Base-by-base conservation (phyloP, 2,888 invertebrate species). In the Thumatha senex region DNA sequence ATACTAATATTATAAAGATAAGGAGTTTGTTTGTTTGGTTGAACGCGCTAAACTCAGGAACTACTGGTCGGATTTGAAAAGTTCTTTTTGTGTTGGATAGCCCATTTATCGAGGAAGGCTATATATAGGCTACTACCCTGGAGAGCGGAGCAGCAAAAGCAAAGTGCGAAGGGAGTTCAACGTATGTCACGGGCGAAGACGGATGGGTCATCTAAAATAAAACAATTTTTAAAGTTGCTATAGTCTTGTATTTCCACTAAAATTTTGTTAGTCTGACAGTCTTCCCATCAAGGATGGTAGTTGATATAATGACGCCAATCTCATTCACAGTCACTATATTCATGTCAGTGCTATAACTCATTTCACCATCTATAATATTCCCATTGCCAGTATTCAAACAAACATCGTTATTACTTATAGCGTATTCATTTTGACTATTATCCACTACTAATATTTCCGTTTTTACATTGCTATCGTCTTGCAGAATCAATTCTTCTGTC, bases 161-260 rank as follows among this genome's bases (percentile, higher is more conserved):
- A n/a, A n/a, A n/a, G n/a, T n/a, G n/a, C n/a, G n/a, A n/a, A n/a
- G n/a, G n/a, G n/a, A n/a, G n/a, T n/a, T n/a, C n/a, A n/a, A n/a
- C n/a, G n/a, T n/a, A n/a, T n/a, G n/a, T n/a, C n/a, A n/a, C n/a
- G n/a, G n/a, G n/a, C n/a, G n/a, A n/a, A n/a, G n/a, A n/a, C n/a
- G n/a, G n/a, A n/a, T n/a, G n/a, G n/a, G n/a, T n/a, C n/a, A n/a
- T n/a, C n/a, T n/a, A n/a, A n/a, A n/a, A n/a, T n/a, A n/a, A n/a
- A n/a, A n/a, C n/a, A n/a, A n/a, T n/a, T n/a, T n/a, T n/a, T n/a
- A n/a, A n/a, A n/a, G n/a, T n/a, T n/a, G n/a, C n/a, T n/a, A n/a
- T n/a, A n/a, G n/a, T n/a, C n/a, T n/a, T n/a, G n/a, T n/a, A 88
- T 84, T 68, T 85, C 84, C 1, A 89, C 57, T 56, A 86, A 65